Conservation (phyloP, 1,140 invertebrate species). For the Dinoponera quadriceps region DNA sequence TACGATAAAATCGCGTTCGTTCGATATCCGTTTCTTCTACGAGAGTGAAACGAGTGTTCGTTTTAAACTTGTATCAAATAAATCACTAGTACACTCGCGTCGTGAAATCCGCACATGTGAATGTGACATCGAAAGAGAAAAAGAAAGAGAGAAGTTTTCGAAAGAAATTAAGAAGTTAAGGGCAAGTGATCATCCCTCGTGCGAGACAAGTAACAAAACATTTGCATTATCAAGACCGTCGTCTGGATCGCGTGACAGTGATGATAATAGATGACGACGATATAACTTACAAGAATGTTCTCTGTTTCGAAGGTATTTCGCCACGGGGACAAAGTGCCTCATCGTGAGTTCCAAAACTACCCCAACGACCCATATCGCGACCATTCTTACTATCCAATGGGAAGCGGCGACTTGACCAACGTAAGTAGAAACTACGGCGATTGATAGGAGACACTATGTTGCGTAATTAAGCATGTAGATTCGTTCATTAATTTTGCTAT, state of each 20-base stretch:
- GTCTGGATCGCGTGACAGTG: conserved; percentile 32
- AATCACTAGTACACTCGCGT: neutral
- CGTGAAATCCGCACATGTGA: neutral
- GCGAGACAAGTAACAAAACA: conserved; percentile 18
- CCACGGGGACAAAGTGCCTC: conserved; percentile 84
- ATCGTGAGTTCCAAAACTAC: conserved; percentile 83
- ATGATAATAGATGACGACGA: conserved; percentile 28
- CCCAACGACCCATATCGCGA: conserved; percentile 83
- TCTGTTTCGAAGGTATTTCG: conserved; percentile 81
- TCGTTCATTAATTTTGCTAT: neutral
- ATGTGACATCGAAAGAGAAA: neutral
- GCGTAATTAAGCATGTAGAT: neutral
- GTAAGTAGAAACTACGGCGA: conserved; percentile 76
- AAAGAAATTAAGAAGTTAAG: conserved; percentile 48
- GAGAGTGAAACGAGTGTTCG: neutral
- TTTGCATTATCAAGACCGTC: conserved; percentile 37
- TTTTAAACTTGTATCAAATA: neutral
- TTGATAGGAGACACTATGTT: neutral
- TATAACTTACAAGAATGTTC: conserved; percentile 26
- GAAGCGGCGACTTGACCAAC: conserved; percentile 84
- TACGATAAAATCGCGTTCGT: neutral
- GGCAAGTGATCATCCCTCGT: conserved; percentile 19
- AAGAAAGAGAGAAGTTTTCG: conserved; percentile 15
- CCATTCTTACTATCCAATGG: conserved; percentile 82
- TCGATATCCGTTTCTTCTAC: neutral